phyloP scores from a whole-genome alignment of 2,888 invertebrate genomes.

The Sialis lutaria region DNA sequence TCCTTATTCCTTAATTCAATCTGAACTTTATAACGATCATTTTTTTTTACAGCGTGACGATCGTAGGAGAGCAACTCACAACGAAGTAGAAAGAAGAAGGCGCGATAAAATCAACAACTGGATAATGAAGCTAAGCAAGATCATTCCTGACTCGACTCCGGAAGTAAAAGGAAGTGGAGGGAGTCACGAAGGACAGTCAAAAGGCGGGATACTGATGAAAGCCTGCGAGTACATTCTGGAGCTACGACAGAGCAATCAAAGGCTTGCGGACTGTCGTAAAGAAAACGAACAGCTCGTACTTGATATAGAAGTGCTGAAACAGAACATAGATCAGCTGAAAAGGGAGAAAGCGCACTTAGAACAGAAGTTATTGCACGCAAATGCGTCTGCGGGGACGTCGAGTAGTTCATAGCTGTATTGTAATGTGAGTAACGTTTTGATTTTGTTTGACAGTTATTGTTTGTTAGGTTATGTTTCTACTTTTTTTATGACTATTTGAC shows the following conservation, averaged over 20 bases:
- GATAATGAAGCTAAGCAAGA: constrained; percentile 83
- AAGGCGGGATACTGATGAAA: constrained; percentile 88
- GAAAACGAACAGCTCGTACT: constrained; percentile 57
- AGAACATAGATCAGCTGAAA: constrained; percentile 53
- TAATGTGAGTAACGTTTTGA: too few relatives aligned
- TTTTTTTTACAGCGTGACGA: constrained; percentile 53
- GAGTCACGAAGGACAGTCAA: constrained; percentile 54
- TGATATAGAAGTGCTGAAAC: constrained; percentile 51
- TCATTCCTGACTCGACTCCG: constrained; percentile 50
- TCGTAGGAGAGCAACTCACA: constrained; percentile 79
- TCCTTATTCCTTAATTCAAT: background rate
- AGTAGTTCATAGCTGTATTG: too few relatives aligned
- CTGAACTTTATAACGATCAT: background rate
- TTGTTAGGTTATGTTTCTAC: too few relatives aligned
- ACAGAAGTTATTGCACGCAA: constrained; percentile 29
- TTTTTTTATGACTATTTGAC: too few relatives aligned
- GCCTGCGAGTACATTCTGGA: constrained; percentile 89
- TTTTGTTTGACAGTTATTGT: too few relatives aligned
- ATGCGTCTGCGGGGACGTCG: too few relatives aligned
- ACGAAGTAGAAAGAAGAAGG: constrained; percentile 85
- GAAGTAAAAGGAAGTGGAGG: constrained; percentile 44
- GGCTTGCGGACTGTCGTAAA: constrained; percentile 37
- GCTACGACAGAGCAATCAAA: constrained; percentile 59
- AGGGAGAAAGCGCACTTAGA: constrained; percentile 58
- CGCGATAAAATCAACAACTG: constrained; percentile 94